phyloP scores from a whole-genome alignment of 2,888 invertebrate genomes.

The Orthonychiurus folsomi region DNA sequence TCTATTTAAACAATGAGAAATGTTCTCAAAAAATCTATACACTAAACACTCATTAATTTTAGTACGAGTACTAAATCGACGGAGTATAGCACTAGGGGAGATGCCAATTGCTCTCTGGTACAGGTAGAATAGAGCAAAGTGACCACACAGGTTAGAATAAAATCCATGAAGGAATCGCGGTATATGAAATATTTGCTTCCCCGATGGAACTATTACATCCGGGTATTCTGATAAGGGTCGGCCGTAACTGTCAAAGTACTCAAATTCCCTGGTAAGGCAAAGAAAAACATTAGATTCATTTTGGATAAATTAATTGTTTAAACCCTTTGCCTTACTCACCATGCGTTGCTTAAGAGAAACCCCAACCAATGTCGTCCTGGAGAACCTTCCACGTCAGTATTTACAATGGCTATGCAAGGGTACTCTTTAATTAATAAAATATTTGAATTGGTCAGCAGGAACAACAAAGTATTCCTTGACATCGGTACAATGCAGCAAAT shows the following conservation, averaged over 20 bases:
- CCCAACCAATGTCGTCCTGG: neutral
- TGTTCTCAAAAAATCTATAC: neutral
- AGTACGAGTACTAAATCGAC: neutral
- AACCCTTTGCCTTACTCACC: neutral
- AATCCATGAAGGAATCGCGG: neutral
- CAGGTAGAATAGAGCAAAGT: neutral
- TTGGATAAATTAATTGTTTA: neutral
- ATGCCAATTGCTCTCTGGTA: neutral
- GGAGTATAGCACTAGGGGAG: neutral
- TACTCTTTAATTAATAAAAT: neutral
- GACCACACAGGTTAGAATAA: neutral
- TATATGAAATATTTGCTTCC: neutral
- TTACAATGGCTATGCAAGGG: neutral
- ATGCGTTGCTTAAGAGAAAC: neutral
- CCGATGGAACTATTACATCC: neutral
- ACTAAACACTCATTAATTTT: neutral
- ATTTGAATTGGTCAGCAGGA: neutral
- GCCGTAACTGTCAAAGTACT: neutral
- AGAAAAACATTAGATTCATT: neutral
- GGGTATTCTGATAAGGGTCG: neutral
- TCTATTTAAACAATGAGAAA: neutral
- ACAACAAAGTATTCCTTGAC: neutral
- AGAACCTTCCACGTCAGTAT: neutral
- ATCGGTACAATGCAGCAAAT: neutral
- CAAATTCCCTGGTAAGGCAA: neutral